Evolutionary conservation across 2,888 invertebrate genomes (phyloP).

Genomic region (Oscheius onirici): DNA sequence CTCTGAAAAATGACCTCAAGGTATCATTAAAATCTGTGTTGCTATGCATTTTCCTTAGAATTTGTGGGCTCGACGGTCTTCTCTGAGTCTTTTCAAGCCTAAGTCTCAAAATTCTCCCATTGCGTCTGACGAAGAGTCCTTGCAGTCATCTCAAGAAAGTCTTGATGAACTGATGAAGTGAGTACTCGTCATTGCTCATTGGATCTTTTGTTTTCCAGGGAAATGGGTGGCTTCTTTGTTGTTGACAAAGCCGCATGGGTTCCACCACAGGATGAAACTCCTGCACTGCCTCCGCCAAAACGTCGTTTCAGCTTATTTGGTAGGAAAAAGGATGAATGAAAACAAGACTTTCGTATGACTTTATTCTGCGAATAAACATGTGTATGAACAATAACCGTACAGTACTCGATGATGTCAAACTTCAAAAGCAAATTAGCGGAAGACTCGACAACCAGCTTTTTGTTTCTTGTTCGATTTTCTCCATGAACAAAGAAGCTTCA

Average conservation of each 20-base stretch:
- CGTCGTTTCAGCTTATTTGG: constrained; percentile 19
- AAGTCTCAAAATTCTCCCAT: background rate
- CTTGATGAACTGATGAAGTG: constrained; percentile 22
- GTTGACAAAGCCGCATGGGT: background rate
- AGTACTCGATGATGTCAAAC: too few species aligned
- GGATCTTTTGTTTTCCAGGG: background rate
- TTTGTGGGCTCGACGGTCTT: constrained; percentile 20
- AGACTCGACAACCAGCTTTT: constrained; percentile 33
- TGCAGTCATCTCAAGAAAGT: constrained; percentile 21
- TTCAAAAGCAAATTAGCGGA: background rate
- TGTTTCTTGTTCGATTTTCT: constrained; percentile 34
- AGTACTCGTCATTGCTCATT: background rate
- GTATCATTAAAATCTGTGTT: background rate
- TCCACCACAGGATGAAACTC: background rate
- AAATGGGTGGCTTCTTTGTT: constrained; percentile 25
- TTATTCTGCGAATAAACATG: background rate
- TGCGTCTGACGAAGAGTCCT: constrained; percentile 22
- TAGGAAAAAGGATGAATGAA: constrained; percentile 1
- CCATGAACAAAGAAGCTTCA: constrained; percentile 48
- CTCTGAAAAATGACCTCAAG: constrained; percentile 19
- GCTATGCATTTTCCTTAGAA: background rate
- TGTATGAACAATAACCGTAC: constrained; percentile 1
- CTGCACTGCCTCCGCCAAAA: background rate
- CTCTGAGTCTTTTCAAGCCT: constrained; percentile 7
- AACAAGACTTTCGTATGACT: background rate